Base-by-base conservation (phyloP, 2,113 vertebrate genomes). In the Pseudonaja textilis region DNA sequence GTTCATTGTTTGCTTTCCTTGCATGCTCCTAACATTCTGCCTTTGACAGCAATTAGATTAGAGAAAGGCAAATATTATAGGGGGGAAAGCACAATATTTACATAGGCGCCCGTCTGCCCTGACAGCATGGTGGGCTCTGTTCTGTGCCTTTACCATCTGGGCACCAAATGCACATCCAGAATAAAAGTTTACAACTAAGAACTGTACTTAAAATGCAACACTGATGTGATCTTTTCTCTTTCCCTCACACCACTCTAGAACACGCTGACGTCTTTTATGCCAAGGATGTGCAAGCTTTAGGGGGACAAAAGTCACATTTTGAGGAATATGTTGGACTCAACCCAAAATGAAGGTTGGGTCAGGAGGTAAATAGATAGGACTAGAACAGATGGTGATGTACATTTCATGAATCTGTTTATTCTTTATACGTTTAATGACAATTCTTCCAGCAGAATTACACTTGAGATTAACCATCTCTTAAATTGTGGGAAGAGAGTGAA, bases 81-180 rank as follows among this genome's bases (percentile, higher is more conserved):
- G 93, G 97, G 94, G 4, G 96, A 97, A 98, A 94, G 96, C 97
- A 98, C 97, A 98, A 98, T 97, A 97, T 98, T 97, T 98, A 98
- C 93, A 96, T 97, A 96, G 96, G 96, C 93, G 97, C 96, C 96
- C 95, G 95, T 97, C 97, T 97, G 97, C 97, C 97, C 97, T 97
- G 97, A 97, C 97, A 97, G 97, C 95, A 89, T 93, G 96, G 97
- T 95, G 97, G 97, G 97, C 95, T 98, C 96, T 96, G 95, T 96
- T 96, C 96, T 95, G 97, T 95, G 95, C 96, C 97, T 97, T 95
- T 95, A 94, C 97, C 97, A 98, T 98, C 97, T 98, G 97, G 97
- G 97, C 90, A 96, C 95, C 95, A 93, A 97, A 95, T 89, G 23
- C 97, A 97, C 81, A 94, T 97, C 97, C 97, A 97, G 96, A 97